A percentile compares a stretch with the other conserved stretches of the same genome.
Evolutionary conservation across 2,797 vertebrate species (phyloP).

Genomic region (Enteromius mattozi): DNA sequence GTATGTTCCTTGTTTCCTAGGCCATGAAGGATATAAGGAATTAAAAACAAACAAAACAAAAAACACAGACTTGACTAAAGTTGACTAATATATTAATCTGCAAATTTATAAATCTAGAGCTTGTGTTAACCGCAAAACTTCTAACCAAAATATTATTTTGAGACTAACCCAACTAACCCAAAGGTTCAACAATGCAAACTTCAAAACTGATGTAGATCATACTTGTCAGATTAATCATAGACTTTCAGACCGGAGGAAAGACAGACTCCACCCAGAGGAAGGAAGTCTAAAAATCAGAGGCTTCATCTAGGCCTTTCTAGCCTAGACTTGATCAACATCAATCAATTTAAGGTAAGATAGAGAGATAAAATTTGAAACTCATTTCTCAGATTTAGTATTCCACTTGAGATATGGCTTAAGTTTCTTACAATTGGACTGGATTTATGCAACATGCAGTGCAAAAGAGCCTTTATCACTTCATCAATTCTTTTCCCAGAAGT

Average conservation of each 20-base stretch:
- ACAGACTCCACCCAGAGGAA: conserved; percentile 64
- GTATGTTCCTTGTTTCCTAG: neutral
- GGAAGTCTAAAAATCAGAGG: conserved; percentile 60
- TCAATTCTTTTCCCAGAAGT: neutral
- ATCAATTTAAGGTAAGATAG: neutral
- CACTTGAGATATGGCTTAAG: neutral
- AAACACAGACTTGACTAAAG: neutral
- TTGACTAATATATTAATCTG: neutral
- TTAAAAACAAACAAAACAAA: neutral
- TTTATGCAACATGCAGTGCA: too few species aligned
- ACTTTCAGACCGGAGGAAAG: conserved; percentile 46
- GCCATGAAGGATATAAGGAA: neutral
- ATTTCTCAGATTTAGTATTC: neutral
- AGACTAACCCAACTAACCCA: neutral
- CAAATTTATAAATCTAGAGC: neutral
- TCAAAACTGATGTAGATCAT: conserved; percentile 48
- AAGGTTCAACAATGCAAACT: neutral
- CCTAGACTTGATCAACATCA: conserved; percentile 47
- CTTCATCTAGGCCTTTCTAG: conserved; percentile 42
- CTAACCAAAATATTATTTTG: neutral
- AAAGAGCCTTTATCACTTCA: neutral
- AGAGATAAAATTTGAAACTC: neutral
- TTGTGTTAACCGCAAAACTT: neutral
- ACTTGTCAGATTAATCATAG: conserved; percentile 52
- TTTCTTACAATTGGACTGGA: neutral